phyloP scores from a whole-genome alignment of 2,113 vertebrate genomes.

The Archilochus colubris region DNA sequence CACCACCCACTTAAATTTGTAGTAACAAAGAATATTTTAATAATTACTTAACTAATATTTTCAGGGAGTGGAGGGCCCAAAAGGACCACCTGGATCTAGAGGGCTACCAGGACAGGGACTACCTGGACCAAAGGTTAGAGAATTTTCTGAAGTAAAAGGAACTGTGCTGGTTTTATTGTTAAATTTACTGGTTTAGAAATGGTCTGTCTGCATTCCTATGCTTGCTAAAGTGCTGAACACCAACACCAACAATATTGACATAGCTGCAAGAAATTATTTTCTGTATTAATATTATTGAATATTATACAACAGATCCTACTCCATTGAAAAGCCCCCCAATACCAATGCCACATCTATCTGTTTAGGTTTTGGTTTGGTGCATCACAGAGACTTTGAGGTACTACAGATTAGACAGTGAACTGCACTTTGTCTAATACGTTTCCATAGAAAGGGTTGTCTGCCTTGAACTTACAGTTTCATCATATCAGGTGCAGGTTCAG shows the following conservation, averaged over 20 bases:
- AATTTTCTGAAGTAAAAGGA: not conserved
- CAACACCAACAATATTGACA: not conserved
- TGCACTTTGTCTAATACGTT: not conserved
- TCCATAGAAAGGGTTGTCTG: not conserved
- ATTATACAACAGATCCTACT: not conserved
- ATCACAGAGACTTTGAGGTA: not conserved
- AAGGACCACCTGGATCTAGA: slow-evolving; percentile 81
- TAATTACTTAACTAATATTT: not conserved
- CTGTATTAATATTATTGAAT: not conserved
- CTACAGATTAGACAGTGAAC: not conserved
- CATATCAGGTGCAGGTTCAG: not conserved
- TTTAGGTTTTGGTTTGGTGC: not conserved
- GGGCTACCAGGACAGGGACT: slow-evolving; percentile 84
- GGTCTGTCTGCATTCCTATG: not conserved
- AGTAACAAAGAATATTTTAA: not conserved
- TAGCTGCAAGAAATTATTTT: not conserved
- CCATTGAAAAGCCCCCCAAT: not conserved
- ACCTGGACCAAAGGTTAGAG: slow-evolving; percentile 86
- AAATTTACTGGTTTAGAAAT: not conserved
- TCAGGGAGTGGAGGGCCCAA: slow-evolving; percentile 86
- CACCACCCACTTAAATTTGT: not conserved
- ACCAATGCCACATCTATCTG: not conserved
- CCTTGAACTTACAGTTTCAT: not conserved
- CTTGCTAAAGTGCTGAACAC: not conserved
- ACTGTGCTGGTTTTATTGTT: not conserved